phyloP scores from a whole-genome alignment of 2,888 invertebrate genomes.

The Gisinianus flammeolus region DNA sequence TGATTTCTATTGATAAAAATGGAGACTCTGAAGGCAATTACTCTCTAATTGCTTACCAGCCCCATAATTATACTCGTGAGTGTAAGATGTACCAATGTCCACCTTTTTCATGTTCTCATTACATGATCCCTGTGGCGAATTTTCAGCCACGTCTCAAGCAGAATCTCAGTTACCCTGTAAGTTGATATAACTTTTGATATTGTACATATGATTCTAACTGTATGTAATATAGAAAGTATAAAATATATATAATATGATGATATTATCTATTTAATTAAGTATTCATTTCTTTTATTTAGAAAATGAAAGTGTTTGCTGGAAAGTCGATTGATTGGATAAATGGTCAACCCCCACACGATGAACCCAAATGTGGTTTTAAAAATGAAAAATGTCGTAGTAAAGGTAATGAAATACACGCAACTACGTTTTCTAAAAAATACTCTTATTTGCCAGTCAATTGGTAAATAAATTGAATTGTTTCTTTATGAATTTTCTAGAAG shows the following conservation, averaged over 20 bases:
- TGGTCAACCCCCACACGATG: slow-evolving; percentile 82
- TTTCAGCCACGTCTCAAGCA: slow-evolving; percentile 57
- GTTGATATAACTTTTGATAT: slow-evolving; percentile 1
- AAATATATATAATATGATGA: not conserved
- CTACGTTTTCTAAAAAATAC: too few species aligned
- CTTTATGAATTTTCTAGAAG: too few species aligned
- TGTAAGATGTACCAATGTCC: slow-evolving; percentile 10
- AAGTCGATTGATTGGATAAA: slow-evolving; percentile 83
- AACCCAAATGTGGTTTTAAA: slow-evolving; percentile 92
- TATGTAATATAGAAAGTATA: not conserved
- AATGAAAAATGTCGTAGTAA: slow-evolving; percentile 83
- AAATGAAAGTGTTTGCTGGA: slow-evolving; percentile 61
- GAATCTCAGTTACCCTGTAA: slow-evolving; percentile 33
- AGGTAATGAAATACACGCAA: too few species aligned
- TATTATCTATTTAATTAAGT: not conserved
- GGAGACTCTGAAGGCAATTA: slow-evolving; percentile 98
- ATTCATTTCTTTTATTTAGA: not conserved
- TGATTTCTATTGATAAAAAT: slow-evolving; percentile 85
- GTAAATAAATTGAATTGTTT: too few species aligned
- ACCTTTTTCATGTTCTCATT: slow-evolving; percentile 72
- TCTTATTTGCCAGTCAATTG: too few species aligned
- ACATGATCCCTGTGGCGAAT: slow-evolving; percentile 76
- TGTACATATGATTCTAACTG: not conserved
- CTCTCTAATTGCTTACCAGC: slow-evolving; percentile 77
- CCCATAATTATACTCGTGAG: slow-evolving; percentile 60